Conservation (phyloP, 2,797 vertebrate genomes). For the Pangasius sanitwongsei region DNA sequence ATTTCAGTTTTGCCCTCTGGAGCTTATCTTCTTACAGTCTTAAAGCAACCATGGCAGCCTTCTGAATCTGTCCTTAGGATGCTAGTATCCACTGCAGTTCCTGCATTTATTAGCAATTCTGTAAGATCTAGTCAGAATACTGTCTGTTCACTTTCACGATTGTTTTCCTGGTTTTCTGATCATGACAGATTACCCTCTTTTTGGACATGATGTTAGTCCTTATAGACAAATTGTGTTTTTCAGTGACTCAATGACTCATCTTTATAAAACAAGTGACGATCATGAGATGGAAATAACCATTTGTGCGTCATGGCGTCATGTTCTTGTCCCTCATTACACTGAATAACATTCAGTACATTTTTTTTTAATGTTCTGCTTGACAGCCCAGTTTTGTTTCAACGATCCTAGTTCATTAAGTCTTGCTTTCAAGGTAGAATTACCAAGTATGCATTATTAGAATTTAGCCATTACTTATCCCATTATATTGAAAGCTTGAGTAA, state of each 20-base stretch:
- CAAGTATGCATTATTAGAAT: constrained; percentile 30
- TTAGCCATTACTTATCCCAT: not conserved
- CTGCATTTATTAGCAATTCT: constrained; percentile 8
- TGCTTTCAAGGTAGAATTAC: constrained; percentile 30
- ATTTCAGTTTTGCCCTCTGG: constrained; percentile 9
- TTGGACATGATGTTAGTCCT: not conserved
- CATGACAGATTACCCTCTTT: not conserved
- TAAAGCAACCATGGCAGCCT: not conserved
- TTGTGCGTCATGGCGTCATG: not conserved
- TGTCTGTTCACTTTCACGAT: constrained; percentile 16
- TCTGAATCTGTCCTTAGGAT: not conserved
- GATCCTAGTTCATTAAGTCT: constrained; percentile 27
- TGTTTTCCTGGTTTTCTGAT: not conserved
- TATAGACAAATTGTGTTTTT: not conserved
- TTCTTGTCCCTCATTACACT: constrained; percentile 31
- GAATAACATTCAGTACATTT: constrained; percentile 29
- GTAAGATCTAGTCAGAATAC: not conserved
- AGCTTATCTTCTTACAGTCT: not conserved
- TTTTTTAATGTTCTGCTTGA: constrained; percentile 17
- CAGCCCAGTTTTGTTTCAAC: constrained; percentile 27
- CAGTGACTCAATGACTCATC: constrained; percentile 13
- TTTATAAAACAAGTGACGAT: constrained; percentile 20
- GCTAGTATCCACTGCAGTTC: constrained; percentile 6
- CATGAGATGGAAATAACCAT: constrained; percentile 28
- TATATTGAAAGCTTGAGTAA: constrained; percentile 1